Conservation (phyloP, 2,113 vertebrate genomes). For the Aphyosemion australe region DNA sequence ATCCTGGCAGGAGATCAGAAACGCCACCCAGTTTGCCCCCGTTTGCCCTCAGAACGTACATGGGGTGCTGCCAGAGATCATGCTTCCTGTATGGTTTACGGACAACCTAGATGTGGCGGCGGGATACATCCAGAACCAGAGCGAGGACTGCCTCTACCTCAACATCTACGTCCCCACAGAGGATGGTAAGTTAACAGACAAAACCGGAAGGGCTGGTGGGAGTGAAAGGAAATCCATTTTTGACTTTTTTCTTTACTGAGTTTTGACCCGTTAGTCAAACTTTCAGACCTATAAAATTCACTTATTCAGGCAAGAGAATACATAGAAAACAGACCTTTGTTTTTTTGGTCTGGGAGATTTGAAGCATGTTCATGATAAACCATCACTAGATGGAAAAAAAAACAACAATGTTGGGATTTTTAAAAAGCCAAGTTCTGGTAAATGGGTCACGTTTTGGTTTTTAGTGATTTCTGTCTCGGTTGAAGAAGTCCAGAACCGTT, state of each 20-base stretch:
- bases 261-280: background rate
- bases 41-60: conserved; percentile 93
- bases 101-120: conserved; percentile 90
- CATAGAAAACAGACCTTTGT: conserved; percentile 2
- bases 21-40: conserved; percentile 89
- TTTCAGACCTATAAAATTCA: background rate
- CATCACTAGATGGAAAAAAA: background rate
- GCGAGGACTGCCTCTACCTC: conserved; percentile 93
- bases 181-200: conserved; percentile 84
- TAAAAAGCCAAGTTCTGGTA: background rate
- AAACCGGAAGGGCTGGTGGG: conserved; percentile 3
- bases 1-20: conserved; percentile 91
- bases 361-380: no score
- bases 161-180: conserved; percentile 94
- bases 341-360: conserved; percentile 6
- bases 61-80: conserved; percentile 89
- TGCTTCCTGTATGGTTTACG: conserved; percentile 94
- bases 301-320: background rate
- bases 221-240: background rate
- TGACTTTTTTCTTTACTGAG: conserved; percentile 15
- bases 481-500: no score
- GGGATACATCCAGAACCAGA: conserved; percentile 92
- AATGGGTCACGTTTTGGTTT: background rate
- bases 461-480: no score
- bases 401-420: background rate